Percentiles rank a stretch among this genome's conserved stretches.
phyloP scores from a whole-genome alignment of 2,113 vertebrate genomes.

The Pseudonaja textilis region DNA sequence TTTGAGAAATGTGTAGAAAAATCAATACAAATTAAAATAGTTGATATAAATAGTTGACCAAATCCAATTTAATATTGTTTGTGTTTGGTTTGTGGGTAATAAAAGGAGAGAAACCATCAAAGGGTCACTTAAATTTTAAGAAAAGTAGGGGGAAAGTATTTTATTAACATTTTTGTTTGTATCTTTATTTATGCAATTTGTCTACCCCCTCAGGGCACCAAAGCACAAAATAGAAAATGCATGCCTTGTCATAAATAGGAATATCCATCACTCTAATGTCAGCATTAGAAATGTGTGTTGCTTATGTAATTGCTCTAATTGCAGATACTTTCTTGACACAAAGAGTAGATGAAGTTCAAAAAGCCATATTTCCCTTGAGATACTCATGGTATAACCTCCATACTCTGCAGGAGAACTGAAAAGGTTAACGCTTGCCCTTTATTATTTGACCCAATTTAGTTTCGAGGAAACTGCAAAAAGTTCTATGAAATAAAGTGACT shows the following conservation, averaged over 20 bases:
- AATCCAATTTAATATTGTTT: neutral
- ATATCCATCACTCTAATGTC: neutral
- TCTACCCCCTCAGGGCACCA: neutral
- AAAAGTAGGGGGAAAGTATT: neutral
- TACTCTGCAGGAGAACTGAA: neutral
- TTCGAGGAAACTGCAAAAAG: neutral
- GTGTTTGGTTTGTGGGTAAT: neutral
- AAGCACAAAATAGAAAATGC: neutral
- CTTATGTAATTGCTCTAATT: neutral
- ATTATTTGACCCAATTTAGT: neutral
- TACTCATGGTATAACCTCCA: neutral
- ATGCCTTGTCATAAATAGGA: neutral
- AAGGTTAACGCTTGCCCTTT: neutral
- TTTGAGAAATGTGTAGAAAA: neutral
- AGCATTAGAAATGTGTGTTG: neutral
- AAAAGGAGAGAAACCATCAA: neutral
- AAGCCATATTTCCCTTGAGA: neutral
- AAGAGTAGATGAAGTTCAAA: neutral
- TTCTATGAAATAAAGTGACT: neutral
- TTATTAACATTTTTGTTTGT: neutral
- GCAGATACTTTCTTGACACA: neutral
- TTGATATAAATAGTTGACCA: neutral
- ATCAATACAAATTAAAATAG: neutral
- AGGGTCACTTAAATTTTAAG: neutral
- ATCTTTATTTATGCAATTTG: neutral